Conservation (phyloP, 2,113 vertebrate genomes). For the Siniperca knerii region DNA sequence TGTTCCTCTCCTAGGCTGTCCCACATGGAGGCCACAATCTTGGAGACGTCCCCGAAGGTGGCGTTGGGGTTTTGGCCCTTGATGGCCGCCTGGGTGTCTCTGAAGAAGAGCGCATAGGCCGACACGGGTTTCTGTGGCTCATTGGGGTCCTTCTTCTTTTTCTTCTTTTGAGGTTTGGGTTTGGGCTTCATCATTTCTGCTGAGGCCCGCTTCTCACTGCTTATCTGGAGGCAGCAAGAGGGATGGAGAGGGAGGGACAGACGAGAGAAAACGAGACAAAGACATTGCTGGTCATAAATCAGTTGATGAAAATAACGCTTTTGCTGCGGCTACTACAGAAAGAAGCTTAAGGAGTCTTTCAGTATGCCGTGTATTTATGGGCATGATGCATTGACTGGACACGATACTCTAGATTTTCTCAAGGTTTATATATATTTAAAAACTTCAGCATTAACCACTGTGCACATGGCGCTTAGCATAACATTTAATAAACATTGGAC, state of each 20-base stretch:
- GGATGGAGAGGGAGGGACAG: constrained; percentile 19
- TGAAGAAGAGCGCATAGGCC: constrained; percentile 96
- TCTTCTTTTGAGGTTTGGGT: constrained; percentile 96
- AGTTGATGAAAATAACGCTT: constrained; percentile 16
- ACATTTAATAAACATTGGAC: constrained; percentile 12
- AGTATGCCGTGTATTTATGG: neutral
- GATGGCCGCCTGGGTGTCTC: constrained; percentile 96
- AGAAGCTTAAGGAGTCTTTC: neutral
- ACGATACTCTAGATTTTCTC: neutral
- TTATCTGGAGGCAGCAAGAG: constrained; percentile 68
- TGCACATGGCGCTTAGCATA: neutral
- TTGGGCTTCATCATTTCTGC: constrained; percentile 94
- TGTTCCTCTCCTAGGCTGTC: constrained; percentile 96
- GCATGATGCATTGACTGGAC: neutral
- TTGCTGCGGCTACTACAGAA: constrained; percentile 6
- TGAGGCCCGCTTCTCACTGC: constrained; percentile 89
- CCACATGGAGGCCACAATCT: constrained; percentile 98
- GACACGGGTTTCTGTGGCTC: constrained; percentile 97
- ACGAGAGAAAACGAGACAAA: constrained; percentile 9
- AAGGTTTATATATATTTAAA: constrained; percentile 8
- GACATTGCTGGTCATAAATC: constrained; percentile 38
- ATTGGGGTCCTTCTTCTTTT: constrained; percentile 93
- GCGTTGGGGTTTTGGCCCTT: constrained; percentile 96
- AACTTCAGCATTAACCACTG: neutral
- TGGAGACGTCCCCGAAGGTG: constrained; percentile 95